Evolutionary conservation across 2,797 vertebrate genomes (phyloP).

Genomic region (Sebastes jordani): DNA sequence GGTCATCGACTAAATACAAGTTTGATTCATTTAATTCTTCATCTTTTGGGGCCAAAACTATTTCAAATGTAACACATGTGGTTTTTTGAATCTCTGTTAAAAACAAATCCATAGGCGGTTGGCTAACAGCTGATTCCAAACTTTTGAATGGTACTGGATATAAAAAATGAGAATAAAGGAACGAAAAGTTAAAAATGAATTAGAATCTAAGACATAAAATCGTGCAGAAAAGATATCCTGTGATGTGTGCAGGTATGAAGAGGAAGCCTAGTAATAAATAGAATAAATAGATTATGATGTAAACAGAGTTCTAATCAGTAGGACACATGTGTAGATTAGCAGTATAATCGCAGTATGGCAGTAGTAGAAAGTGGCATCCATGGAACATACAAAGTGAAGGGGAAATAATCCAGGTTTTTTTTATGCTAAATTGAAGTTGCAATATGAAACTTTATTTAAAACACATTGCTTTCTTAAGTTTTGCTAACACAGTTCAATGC

Average conservation of each 20-base stretch:
- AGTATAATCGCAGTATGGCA: not conserved
- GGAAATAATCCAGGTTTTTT: not conserved
- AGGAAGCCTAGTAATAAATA: not conserved
- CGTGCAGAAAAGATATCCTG: not conserved
- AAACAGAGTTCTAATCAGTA: not conserved
- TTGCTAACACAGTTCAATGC: not conserved
- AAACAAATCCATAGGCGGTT: not conserved
- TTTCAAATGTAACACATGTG: not conserved
- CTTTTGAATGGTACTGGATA: not conserved
- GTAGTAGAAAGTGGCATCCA: not conserved
- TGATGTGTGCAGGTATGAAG: not conserved
- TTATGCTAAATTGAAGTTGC: not conserved
- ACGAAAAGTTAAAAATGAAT: not conserved
- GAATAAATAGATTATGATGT: not conserved
- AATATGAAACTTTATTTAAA: slow-evolving; percentile 29
- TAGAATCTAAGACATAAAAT: not conserved
- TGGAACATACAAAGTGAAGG: not conserved
- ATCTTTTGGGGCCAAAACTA: not conserved
- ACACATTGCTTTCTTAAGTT: not conserved
- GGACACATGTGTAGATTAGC: not conserved
- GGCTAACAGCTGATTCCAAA: not conserved
- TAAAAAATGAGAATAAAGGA: not conserved
- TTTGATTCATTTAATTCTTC: not conserved
- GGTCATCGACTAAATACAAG: no score
- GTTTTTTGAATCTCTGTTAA: not conserved